phyloP scores from a whole-genome alignment of 2,113 vertebrate genomes.

The Heterochromis multidens region DNA sequence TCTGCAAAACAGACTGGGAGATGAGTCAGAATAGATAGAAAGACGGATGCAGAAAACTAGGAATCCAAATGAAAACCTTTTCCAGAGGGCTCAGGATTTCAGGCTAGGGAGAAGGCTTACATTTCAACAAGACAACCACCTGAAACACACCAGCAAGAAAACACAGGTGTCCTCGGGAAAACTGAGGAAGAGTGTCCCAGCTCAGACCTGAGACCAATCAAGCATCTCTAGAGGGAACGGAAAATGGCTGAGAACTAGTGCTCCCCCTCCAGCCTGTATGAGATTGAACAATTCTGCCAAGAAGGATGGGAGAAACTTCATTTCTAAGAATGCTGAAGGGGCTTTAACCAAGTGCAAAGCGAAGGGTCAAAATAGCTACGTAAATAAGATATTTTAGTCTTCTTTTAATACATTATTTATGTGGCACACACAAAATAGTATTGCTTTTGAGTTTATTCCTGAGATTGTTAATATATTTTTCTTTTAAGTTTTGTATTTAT shows the following conservation, averaged over 20 bases:
- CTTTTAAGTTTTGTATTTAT: too few relatives aligned
- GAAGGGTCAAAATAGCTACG: too few relatives aligned
- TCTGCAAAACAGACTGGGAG: too few relatives aligned
- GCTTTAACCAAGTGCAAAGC: neutral
- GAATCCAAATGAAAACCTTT: too few relatives aligned
- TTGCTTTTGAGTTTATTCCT: too few relatives aligned
- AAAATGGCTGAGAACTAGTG: neutral
- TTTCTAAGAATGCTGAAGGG: too few relatives aligned
- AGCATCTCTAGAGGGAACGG: neutral
- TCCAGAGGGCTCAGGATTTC: neutral
- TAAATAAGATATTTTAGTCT: neutral
- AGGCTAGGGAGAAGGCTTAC: neutral
- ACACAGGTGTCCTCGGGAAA: neutral
- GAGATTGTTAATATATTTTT: too few relatives aligned
- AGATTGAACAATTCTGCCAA: neutral
- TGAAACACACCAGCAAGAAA: neutral
- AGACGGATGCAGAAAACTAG: too few relatives aligned
- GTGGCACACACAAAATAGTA: too few relatives aligned
- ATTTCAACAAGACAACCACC: neutral
- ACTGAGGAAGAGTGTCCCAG: neutral
- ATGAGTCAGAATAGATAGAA: too few relatives aligned
- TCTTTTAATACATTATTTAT: neutral
- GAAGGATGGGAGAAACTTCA: neutral
- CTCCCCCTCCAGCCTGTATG: neutral
- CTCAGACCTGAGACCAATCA: neutral